phyloP scores from a whole-genome alignment of 2,797 vertebrate species.

The Melanotaenia boesemani region DNA sequence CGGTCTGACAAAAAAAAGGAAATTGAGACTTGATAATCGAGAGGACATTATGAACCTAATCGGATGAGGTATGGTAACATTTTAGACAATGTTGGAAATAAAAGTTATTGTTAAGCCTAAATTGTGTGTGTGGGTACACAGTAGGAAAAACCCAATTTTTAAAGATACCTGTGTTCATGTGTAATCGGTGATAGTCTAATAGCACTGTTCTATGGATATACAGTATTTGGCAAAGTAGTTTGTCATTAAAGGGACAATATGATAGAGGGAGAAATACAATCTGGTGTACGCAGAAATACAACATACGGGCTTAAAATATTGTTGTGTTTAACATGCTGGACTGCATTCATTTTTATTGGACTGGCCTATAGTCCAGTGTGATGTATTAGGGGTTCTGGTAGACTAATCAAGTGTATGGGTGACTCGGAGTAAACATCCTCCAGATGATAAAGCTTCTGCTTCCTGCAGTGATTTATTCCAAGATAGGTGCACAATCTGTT shows the following conservation, averaged over 20 bases:
- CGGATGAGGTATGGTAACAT: not conserved
- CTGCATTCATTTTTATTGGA: slow-evolving; percentile 60
- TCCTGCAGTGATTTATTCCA: slow-evolving; percentile 70
- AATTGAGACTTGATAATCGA: too few relatives aligned
- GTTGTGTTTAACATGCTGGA: slow-evolving; percentile 48
- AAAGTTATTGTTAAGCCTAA: not conserved
- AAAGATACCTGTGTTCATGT: not conserved
- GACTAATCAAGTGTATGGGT: slow-evolving; percentile 70
- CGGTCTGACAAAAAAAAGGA: too few relatives aligned
- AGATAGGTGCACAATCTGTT: slow-evolving; percentile 58
- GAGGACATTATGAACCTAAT: too few relatives aligned
- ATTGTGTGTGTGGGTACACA: not conserved
- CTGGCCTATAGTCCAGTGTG: slow-evolving; percentile 50
- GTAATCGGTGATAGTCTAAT: not conserved
- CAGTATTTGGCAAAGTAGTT: slow-evolving; percentile 9
- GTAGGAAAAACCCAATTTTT: not conserved
- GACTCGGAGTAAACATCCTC: slow-evolving; percentile 70
- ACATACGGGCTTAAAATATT: slow-evolving; percentile 55
- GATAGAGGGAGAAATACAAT: slow-evolving; percentile 23
- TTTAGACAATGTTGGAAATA: not conserved
- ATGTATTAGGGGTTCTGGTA: slow-evolving; percentile 64
- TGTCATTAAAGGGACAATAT: slow-evolving; percentile 10
- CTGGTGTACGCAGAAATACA: slow-evolving; percentile 28
- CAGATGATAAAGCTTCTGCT: slow-evolving; percentile 72
- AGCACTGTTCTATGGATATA: not conserved